Percentiles rank a stretch among this genome's conserved stretches.
Evolutionary conservation across 2,113 vertebrate species (phyloP).

Genomic region (Rhynchomys soricoides): DNA sequence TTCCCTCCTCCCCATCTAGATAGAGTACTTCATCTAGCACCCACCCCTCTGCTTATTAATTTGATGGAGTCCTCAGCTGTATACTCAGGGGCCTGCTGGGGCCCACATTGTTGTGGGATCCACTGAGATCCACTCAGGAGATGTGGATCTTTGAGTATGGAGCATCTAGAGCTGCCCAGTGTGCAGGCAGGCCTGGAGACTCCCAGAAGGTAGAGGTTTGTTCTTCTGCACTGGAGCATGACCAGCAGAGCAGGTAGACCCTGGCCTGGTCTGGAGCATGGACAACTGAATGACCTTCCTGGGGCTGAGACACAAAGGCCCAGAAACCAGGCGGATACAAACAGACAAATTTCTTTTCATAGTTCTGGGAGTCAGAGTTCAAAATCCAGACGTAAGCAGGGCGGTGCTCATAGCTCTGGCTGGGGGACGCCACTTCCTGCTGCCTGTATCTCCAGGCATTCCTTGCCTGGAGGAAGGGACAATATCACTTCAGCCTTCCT

Average conservation of each 20-base stretch:
- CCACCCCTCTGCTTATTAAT: fast-evolving
- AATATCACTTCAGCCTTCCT: background rate
- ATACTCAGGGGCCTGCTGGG: background rate
- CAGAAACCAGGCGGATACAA: background rate
- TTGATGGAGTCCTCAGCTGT: fast-evolving
- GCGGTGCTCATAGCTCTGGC: fast-evolving
- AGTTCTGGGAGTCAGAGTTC: background rate
- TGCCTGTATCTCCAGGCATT: background rate
- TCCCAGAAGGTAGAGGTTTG: background rate
- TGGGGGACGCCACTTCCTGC: background rate
- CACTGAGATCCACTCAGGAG: too few species aligned
- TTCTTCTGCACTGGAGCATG: fast-evolving
- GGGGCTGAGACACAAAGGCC: too few species aligned
- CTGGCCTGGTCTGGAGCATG: background rate
- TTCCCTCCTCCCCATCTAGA: background rate
- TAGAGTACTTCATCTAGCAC: too few species aligned
- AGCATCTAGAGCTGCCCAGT: background rate
- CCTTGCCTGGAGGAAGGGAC: background rate
- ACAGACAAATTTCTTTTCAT: background rate
- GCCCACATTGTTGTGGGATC: fast-evolving
- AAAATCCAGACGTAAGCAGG: background rate
- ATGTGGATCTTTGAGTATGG: fast-evolving
- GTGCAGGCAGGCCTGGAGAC: background rate
- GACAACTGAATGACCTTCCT: background rate
- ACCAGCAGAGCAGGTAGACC: background rate